Conservation (phyloP, 2,113 vertebrate genomes). For the Podilymbus podiceps region DNA sequence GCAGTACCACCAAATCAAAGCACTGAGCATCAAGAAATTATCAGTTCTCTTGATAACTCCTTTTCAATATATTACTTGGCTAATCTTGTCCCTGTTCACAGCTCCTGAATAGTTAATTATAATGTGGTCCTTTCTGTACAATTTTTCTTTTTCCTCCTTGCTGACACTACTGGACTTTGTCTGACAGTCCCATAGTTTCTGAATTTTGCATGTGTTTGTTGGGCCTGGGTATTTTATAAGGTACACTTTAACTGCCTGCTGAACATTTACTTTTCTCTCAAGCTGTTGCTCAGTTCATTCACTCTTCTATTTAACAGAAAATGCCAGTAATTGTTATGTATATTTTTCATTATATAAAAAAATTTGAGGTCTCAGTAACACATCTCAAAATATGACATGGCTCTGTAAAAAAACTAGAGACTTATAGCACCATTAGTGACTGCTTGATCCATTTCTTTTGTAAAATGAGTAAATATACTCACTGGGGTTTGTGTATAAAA, state of each 20-base stretch:
- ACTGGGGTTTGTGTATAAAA: not conserved
- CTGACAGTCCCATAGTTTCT: not conserved
- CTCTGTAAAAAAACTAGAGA: not conserved
- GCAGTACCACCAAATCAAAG: not conserved
- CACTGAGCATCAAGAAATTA: not conserved
- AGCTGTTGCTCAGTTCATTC: not conserved
- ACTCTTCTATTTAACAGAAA: not conserved
- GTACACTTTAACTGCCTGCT: too few species aligned
- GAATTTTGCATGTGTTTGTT: not conserved
- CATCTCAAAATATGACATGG: not conserved
- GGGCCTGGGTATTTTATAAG: not conserved
- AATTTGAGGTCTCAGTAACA: not conserved
- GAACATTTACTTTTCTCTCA: not conserved
- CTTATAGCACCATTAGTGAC: not conserved
- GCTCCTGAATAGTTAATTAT: conserved; percentile 3
- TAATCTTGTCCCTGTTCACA: not conserved
- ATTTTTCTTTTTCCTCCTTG: conserved; percentile 14
- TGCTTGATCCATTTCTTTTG: not conserved
- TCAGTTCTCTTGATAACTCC: not conserved
- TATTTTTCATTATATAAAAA: not conserved
- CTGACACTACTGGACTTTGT: not conserved
- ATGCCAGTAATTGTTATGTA: not conserved
- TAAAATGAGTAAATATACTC: not conserved
- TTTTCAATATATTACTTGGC: not conserved
- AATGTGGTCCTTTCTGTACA: not conserved